Percentiles rank a stretch among this genome's conserved stretches.
These are phyloP conservation scores for Aleiodes testaceus DNA, from an alignment of 2,888 invertebrate species.

Conservation along the genomic window DNA sequence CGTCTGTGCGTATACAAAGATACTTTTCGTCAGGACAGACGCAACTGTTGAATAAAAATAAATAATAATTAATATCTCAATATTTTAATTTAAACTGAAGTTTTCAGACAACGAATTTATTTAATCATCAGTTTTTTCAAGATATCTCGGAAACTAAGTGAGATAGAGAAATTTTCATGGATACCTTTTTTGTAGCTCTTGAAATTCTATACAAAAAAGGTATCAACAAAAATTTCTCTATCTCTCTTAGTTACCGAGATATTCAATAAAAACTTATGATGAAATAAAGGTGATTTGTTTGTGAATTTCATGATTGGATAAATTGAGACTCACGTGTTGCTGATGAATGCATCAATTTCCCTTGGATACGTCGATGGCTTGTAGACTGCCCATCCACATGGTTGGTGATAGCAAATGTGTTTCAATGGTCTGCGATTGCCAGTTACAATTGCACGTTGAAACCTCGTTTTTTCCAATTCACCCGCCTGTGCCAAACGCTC, in stretches of 20 bases:
- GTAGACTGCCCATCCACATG: slow-evolving; percentile 80
- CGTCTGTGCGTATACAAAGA: slow-evolving; percentile 75
- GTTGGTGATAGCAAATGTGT: slow-evolving; percentile 68
- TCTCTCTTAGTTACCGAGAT: too few relatives aligned
- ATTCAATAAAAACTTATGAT: slow-evolving; percentile 43
- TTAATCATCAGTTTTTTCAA: too few relatives aligned
- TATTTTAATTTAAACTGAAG: too few relatives aligned
- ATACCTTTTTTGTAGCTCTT: too few relatives aligned
- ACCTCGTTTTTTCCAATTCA: slow-evolving; percentile 52
- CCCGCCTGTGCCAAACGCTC: slow-evolving; percentile 52
- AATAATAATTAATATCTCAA: too few relatives aligned
- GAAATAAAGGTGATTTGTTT: background rate
- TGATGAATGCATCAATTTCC: slow-evolving; percentile 75
- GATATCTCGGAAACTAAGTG: too few relatives aligned
- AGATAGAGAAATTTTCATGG: too few relatives aligned
- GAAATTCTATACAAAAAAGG: too few relatives aligned
- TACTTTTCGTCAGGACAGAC: slow-evolving; percentile 71
- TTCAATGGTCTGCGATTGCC: slow-evolving; percentile 42
- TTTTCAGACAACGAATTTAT: too few relatives aligned
- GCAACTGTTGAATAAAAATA: slow-evolving; percentile 73
- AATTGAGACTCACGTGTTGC: slow-evolving; percentile 75
- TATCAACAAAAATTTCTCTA: too few relatives aligned
- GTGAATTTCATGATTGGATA: background rate
- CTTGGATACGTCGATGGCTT: slow-evolving; percentile 71
- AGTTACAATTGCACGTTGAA: slow-evolving; percentile 55